Conservation (phyloP, 1,140 invertebrate species). For the Pogonus chalceus region DNA sequence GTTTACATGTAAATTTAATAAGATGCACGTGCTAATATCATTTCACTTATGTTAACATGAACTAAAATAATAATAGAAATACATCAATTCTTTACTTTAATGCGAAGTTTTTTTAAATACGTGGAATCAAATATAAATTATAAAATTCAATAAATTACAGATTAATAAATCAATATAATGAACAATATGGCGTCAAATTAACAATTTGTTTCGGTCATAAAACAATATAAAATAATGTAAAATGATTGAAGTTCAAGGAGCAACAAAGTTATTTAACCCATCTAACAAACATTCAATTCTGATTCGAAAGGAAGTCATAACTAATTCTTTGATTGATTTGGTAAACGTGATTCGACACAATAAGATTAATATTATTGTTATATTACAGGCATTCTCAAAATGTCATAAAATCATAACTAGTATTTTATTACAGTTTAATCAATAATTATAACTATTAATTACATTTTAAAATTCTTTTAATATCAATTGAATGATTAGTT, state of each 20-base stretch:
- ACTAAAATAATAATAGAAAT: neutral
- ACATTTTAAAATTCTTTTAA: neutral
- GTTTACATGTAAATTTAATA: neutral
- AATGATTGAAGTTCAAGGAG: neutral
- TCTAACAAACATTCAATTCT: no score
- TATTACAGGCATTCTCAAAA: no score
- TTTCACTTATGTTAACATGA: neutral
- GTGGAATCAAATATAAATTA: neutral
- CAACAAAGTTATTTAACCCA: no score
- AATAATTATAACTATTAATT: neutral
- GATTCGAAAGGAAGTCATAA: neutral
- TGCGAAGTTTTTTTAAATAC: neutral
- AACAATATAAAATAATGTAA: no score
- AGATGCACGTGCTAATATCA: neutral
- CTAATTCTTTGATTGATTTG: neutral
- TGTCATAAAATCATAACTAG: neutral
- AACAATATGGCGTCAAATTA: neutral
- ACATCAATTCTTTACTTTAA: neutral
- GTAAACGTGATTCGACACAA: neutral
- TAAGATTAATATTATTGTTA: neutral
- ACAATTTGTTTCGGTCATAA: neutral
- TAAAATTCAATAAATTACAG: neutral
- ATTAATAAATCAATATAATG: neutral
- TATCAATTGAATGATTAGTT: neutral
- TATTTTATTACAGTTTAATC: neutral